Base-by-base conservation (phyloP, 92 coral and sea anemone genomes). In the Phymanthus crucifer region DNA sequence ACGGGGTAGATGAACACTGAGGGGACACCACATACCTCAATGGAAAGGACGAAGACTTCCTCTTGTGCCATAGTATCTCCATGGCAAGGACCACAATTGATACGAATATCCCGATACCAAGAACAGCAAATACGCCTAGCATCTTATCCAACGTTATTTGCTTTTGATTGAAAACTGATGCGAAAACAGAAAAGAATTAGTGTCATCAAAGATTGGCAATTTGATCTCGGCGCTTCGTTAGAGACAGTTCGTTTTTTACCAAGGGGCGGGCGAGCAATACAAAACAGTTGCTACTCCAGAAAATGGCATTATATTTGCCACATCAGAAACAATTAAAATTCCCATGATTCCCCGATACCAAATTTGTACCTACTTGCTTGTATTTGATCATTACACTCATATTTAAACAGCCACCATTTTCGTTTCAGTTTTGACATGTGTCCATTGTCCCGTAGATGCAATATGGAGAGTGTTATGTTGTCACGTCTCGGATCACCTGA, bases 351-450 rank as follows among this genome's bases (percentile, higher is more conserved):
- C 36, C 68, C 32, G 27, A 29, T 7, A 18, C 10, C 29, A 61
- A 61, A 61, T 61, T 7, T 13, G 68, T 61, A 61, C 68, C 16
- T 61, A 61, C 68, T n/a, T 4, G 68, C 29, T 24, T 29, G 17
- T 61, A 19, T 26, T 27, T 61, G 34, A 2, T 58, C 23, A 21
- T 17, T 76, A 31, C 92, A 89, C 3, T 72, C 61, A 58, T 32
- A 78, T 32, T 75, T 65, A 9, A 43, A 52, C 32, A 85, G 84
- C 80, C 89, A 91, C 93, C 93, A 91, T 73, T 91, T 86, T 13
- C 79, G 66, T 65, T 64, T 71, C 69, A 89, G 61, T 1, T 83
- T 78, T 40, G 69, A 70, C 36, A 91, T 67, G 58, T 68, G 83
- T 21, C 85, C 84, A 11, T 29, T 79, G 64, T 91, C 92, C 6